Evolutionary conservation across 2,888 invertebrate genomes (phyloP), one percentile per base, ranked within the genome.

Genomic region (Pycnomerus fuliginosus): DNA sequence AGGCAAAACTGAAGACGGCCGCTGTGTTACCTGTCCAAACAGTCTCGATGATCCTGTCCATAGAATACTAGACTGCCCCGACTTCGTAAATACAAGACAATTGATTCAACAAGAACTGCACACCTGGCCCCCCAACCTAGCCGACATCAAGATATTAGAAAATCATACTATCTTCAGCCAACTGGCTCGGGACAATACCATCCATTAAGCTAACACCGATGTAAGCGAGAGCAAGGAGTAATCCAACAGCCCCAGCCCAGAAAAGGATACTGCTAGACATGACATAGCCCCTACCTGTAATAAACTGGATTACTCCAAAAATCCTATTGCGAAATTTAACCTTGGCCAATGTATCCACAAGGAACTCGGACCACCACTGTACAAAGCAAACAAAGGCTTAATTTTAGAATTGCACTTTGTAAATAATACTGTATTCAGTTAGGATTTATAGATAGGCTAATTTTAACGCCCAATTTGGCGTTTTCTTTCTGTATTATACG

Each of bases 51-150:
- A 14, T 24, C 31, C 39, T n/a, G 10, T 15, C 2, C 17, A n/a
- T n/a, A n/a, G 30, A 2, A 22, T 25, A 3, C 5, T 39, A 4
- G 22, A 31, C 7, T 30, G 39, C 23, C 30, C 24, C 14, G 2
- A 11, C 1, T 23, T 31, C 4, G 31, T 2, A 14, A 16, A 31
- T 2, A 16, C n/a, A 4, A 15, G 16, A 7, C 3, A 16, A 2
- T 16, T 11, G 5, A 31, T 31, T 7, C 2, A 16, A 10, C 16
- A n/a, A 31, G 14, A 13, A 3, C 12, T 14, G 8, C 13, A 14
- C 12, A 28, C 13, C 12, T 28, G 28, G 28, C 28, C 28, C 1
- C 12, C 28, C 14, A 7, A 20, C 7, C 28, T 28, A 3, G 14
- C 28, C 14, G n/a, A n/a, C n/a, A n/a, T n/a, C n/a, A n/a, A n/a